Conservation (phyloP, 2,113 vertebrate genomes). For the Amphiprion ocellaris region DNA sequence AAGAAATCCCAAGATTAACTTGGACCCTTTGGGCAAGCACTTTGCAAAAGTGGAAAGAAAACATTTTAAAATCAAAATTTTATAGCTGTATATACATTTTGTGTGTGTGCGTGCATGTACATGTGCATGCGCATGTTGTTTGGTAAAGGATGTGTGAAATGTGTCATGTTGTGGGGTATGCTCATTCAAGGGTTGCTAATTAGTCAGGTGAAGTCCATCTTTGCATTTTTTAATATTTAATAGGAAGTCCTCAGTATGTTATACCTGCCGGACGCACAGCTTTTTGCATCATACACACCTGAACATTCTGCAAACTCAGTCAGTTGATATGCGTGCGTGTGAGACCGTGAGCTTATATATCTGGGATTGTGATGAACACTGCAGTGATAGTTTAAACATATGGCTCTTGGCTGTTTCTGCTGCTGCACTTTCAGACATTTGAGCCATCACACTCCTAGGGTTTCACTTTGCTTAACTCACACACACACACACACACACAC, state of each 20-base stretch:
- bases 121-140: too few species aligned
- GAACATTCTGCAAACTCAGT: neutral
- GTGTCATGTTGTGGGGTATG: too few species aligned
- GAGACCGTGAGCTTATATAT: too few species aligned
- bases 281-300: neutral
- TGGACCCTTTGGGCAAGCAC: too few species aligned
- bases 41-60: too few species aligned
- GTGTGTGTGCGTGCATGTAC: too few species aligned
- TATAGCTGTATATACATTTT: too few species aligned
- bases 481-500: conserved; percentile 16
- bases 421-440: conserved; percentile 80
- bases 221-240: conserved; percentile 5
- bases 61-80: too few species aligned
- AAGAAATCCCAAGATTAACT: too few species aligned
- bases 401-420: conserved; percentile 61
- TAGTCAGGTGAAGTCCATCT: too few species aligned
- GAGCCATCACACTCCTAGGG: conserved; percentile 74
- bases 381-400: conserved; percentile 75
- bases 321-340: neutral
- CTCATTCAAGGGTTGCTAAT: too few species aligned
- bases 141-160: too few species aligned
- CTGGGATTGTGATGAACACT: neutral
- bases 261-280: conserved; percentile 4
- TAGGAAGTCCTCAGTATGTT: neutral
- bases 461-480: conserved; percentile 74